Base-by-base conservation (phyloP, 1,140 invertebrate genomes). In the Bactericera cockerelli region DNA sequence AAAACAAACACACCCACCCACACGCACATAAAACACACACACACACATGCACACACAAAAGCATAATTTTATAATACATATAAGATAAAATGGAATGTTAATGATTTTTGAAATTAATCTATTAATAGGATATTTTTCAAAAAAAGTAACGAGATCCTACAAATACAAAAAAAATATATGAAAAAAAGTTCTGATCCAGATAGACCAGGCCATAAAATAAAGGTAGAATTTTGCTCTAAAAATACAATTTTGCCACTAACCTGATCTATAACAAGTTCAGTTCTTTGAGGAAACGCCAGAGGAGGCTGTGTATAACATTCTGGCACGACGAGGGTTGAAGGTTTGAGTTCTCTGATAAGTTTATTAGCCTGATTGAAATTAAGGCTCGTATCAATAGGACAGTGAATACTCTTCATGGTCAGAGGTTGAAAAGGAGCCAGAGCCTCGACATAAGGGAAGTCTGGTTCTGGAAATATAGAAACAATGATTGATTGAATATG, bases 291-390 rank as follows among this genome's bases (percentile, higher is more conserved):
- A 53, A 77, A 76, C 16, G 77, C 77, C 6, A 77, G 72, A 58
- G 79, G 79, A n/a, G 86, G 82, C 59, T 79, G 77, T 11, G 82
- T 84, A 68, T 96, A 95, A 65, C 81, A 81, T 71, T 93, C 88
- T 2, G 90, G 87, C 58, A 93, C 80, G 28, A 94, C 84, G 54
- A 97, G 72, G 63, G 86, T 82, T 61, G 79, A 78, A 2, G 93
- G 93, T 72, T 90, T 89, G 54, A 96, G 74, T 70, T 97, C 93
- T 66, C 87, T 81, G 54, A 97, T 89, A 13, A 97, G 74, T 75
- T 97, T 98, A 69, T 93, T 94, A 11, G 92, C 91, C 76, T 98
- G 92, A 65, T 83, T 84, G 71, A 94, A 97, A 74, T 89, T 97
- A 0, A 98, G 75, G 57, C 88, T 91, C 0, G 93, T 97, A 69